Evolutionary conservation across 2,797 vertebrate genomes (phyloP).

Genomic region (Scolopax rusticola): DNA sequence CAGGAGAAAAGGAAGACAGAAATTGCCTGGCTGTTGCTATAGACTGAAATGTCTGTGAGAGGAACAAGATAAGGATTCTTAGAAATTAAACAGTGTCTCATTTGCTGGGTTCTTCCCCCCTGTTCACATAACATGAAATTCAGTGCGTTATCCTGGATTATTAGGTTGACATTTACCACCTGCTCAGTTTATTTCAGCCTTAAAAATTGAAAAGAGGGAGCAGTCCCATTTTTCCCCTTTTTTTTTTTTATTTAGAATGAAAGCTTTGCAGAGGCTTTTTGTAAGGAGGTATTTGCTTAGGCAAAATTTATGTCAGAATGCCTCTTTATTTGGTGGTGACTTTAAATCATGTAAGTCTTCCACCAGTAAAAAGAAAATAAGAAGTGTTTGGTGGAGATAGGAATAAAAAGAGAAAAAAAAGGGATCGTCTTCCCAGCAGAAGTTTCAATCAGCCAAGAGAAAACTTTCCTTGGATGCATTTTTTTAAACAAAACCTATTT

Average conservation of each 20-base stretch:
- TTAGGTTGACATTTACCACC: neutral
- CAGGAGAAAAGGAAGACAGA: neutral
- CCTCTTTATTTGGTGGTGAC: neutral
- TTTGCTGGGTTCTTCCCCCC: neutral
- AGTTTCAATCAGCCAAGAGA: neutral
- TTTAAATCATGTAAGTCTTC: neutral
- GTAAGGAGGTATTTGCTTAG: neutral
- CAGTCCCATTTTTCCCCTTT: neutral
- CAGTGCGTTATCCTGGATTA: neutral
- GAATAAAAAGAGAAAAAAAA: neutral
- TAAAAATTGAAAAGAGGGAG: neutral
- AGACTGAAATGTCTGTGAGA: neutral
- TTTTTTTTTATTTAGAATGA: neutral
- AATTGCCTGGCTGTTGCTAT: neutral
- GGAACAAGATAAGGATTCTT: neutral
- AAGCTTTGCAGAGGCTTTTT: neutral
- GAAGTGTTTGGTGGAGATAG: neutral
- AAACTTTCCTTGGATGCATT: fast-evolving
- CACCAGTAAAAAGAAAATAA: neutral
- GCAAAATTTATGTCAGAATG: neutral
- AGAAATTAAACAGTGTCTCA: neutral
- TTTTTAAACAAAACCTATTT: neutral
- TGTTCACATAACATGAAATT: neutral
- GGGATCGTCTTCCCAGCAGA: neutral
- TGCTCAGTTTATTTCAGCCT: neutral